Conservation (phyloP, 2,797 vertebrate species). For the Tinamus major region DNA sequence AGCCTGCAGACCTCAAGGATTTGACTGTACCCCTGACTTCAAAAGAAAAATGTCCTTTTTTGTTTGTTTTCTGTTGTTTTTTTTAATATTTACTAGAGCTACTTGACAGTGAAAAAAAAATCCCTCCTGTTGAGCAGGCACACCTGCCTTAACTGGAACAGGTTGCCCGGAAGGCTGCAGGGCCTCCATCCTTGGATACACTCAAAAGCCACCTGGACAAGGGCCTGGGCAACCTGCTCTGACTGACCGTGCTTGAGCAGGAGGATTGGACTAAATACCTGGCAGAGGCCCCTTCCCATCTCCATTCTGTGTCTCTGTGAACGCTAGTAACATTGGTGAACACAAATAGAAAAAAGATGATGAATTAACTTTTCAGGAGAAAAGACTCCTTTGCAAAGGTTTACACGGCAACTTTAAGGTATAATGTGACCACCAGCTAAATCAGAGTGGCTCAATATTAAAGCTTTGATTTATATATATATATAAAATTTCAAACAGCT, state of each 20-base stretch:
- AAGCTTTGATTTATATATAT: background rate
- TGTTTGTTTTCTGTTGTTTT: background rate
- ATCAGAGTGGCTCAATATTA: no score
- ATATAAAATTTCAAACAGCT: background rate
- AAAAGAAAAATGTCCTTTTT: background rate
- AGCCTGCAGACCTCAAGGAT: background rate
- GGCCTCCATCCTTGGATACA: no score
- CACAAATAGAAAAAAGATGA: background rate
- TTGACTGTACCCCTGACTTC: rapidly evolving
- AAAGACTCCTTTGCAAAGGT: background rate
- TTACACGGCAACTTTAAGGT: background rate
- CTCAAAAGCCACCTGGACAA: no score
- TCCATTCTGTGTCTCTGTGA: no score
- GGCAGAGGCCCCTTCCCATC: no score
- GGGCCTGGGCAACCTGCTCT: no score
- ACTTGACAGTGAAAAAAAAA: background rate
- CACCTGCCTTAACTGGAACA: background rate
- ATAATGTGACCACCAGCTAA: background rate
- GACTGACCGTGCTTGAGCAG: no score
- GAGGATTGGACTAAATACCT: no score
- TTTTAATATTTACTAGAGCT: background rate
- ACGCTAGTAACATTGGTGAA: no score
- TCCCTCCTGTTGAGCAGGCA: background rate
- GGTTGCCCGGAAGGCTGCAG: background rate
- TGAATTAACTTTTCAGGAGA: background rate